Base-by-base conservation (phyloP, 1,140 invertebrate genomes). In the Macrobrachium rosenbergii region DNA sequence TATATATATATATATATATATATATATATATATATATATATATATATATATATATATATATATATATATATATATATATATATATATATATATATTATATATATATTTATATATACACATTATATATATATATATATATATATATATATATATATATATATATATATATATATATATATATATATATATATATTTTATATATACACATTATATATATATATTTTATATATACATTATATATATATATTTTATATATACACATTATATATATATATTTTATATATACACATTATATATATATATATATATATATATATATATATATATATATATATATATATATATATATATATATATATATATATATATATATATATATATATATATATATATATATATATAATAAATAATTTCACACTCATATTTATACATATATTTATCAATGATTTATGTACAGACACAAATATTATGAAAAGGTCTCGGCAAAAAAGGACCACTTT, bases 241-340 rank as follows among this genome's bases (percentile, higher is more conserved):
- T 63, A 64, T 28, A 64, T 64, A 81, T 63, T n/a, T n/a, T n/a
- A 80, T 63, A 80, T 63, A 80, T 63, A 63, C n/a, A n/a, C n/a
- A n/a, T n/a, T 23, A 10, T 28, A 63, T 23, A 63, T 63, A 63
- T 63, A 63, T 80, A 62, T 62, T n/a, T n/a, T n/a, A 80, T 23
- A 63, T 62, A 80, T 80, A 80, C n/a, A n/a, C n/a, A n/a, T n/a
- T 62, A 80, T 10, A 80, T 21, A 78, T 52, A 78, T 52, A 78
- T 52, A 78, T 52, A 78, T 52, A 78, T 52, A 78, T 52, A 78
- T 52, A 78, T 52, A 78, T 52, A 78, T 52, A 78, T 19, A 21
- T 21, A 78, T 37, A 37, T 37, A 37, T 63, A 80, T 63, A 80
- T 80, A 80, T 80, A 80, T 80, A 80, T 80, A 63, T 80, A 80